Percentiles rank a stretch among this genome's conserved stretches.
Conservation (phyloP, 2,888 invertebrate species). For the Ecdyonurus torrentis region DNA sequence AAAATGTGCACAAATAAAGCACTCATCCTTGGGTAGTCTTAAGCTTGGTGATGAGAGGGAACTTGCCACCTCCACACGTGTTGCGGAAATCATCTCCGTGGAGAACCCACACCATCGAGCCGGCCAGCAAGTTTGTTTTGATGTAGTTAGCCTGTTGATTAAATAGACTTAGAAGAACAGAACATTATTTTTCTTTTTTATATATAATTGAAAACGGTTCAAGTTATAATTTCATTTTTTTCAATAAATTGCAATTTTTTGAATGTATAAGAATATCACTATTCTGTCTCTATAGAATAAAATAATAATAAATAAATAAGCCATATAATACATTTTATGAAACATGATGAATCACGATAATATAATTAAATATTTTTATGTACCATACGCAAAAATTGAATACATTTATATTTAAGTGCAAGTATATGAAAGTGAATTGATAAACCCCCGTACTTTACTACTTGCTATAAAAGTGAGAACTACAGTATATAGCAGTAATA, state of each 20-base stretch:
- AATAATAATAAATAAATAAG: not conserved
- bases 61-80: constrained; percentile 35
- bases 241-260: not conserved
- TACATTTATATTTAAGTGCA: too few relatives aligned
- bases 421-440: too few relatives aligned
- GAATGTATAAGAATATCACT: too few relatives aligned
- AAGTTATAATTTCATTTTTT: not conserved
- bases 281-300: too few relatives aligned
- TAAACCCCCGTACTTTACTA: too few relatives aligned
- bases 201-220: not conserved
- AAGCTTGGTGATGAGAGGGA: constrained; percentile 41
- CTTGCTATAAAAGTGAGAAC: too few relatives aligned
- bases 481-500: too few relatives aligned
- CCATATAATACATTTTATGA: not conserved
- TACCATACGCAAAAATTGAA: too few relatives aligned
- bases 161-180: too few relatives aligned
- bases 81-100: constrained; percentile 63
- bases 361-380: not conserved
- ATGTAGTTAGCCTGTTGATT: constrained; percentile 5
- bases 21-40: constrained; percentile 22
- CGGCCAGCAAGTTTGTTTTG: constrained; percentile 28
- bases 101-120: constrained; percentile 62
- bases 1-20: too few relatives aligned
- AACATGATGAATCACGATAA: not conserved
- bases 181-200: not conserved